Evolutionary conservation across 1,140 invertebrate genomes (phyloP).

Genomic region (Drosophila sp.): DNA sequence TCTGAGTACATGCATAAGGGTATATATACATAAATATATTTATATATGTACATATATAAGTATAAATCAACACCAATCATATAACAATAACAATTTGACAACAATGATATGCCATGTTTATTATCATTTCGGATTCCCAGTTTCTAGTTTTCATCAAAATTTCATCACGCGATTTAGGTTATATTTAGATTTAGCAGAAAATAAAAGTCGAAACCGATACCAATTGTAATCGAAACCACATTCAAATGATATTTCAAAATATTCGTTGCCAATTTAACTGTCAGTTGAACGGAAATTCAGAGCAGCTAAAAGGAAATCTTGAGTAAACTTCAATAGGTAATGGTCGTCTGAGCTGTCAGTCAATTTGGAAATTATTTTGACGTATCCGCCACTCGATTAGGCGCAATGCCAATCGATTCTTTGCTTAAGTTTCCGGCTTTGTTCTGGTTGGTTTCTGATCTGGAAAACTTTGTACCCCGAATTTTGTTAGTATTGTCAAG

Average conservation of each 20-base stretch:
- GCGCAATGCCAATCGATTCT: background rate
- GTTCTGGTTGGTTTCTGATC: background rate
- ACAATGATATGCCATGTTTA: conserved; percentile 10
- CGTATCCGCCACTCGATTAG: background rate
- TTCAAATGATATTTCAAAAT: no score
- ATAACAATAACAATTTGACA: conserved; percentile 9
- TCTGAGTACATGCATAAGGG: background rate
- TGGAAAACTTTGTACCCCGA: background rate
- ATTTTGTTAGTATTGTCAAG: background rate
- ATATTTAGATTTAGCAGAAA: background rate
- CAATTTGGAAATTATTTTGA: background rate
- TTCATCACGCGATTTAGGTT: background rate
- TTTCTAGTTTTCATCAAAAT: conserved; percentile 4
- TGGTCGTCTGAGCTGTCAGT: conserved; percentile 4
- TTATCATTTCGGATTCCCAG: conserved; percentile 1
- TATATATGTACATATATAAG: background rate
- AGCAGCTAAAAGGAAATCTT: no score
- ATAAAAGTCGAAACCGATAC: background rate
- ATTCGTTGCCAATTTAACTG: no score
- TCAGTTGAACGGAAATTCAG: no score
- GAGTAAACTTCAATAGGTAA: no score
- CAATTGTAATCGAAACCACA: no score
- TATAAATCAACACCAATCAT: conserved; percentile 1
- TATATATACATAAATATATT: background rate
- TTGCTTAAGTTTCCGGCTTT: background rate